These are phyloP conservation scores for Allacma fusca DNA, from an alignment of 2,888 invertebrate species.

Conservation along the genomic window DNA sequence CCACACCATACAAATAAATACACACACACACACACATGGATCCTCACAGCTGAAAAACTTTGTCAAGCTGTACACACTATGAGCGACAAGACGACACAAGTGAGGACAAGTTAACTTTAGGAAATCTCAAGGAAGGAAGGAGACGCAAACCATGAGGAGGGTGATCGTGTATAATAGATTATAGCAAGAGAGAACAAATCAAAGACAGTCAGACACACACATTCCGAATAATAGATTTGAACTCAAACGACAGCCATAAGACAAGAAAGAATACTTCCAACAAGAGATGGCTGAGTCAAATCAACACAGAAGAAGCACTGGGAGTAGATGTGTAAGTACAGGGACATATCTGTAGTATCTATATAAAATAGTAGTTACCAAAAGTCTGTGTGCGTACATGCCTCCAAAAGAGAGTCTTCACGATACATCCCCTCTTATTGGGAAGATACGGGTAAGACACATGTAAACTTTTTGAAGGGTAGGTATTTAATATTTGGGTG, in stretches of 20 bases:
- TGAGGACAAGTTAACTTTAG: neutral
- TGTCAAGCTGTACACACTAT: conserved; percentile 28
- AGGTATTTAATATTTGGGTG: conserved; percentile 40
- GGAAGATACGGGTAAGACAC: neutral
- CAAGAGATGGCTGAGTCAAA: neutral
- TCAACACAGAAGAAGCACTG: neutral
- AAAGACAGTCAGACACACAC: neutral
- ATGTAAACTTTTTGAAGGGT: neutral
- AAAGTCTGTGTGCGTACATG: too few relatives aligned
- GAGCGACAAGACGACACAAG: neutral
- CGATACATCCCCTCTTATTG: too few relatives aligned
- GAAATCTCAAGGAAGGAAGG: conserved; percentile 2
- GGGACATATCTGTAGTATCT: too few relatives aligned
- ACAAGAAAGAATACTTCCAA: neutral
- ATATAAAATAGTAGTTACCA: too few relatives aligned
- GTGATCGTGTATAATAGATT: conserved; percentile 7
- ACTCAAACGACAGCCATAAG: conserved; percentile 3
- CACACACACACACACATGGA: neutral
- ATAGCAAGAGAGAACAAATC: conserved; percentile 12
- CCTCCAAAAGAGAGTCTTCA: too few relatives aligned
- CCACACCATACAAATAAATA: neutral
- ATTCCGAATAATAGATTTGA: conserved; percentile 9
- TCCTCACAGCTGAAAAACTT: conserved; percentile 22
- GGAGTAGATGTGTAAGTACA: too few relatives aligned
- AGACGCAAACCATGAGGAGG: neutral